Base-by-base conservation (phyloP, 1,140 invertebrate genomes). In the Temnothorax longispinosus region DNA sequence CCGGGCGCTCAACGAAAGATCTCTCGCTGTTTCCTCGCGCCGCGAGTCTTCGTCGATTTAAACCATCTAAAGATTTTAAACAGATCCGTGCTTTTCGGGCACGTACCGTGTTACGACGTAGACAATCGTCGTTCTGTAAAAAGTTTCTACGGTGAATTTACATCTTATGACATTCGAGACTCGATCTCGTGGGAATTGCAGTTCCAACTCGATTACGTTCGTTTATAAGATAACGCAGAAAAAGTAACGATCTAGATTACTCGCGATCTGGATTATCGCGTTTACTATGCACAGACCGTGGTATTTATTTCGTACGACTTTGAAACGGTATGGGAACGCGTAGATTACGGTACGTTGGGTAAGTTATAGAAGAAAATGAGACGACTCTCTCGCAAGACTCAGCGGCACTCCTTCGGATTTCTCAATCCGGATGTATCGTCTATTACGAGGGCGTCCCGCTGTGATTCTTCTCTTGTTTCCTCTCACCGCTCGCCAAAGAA, bases 401-500 rank as follows among this genome's bases (percentile, higher is more conserved):
- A 58, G 15, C 56, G 89, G 76, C 89, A 86, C 89, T 80, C 89
- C 89, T 84, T 72, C 44, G 50, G 11, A 41, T 91, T 91, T 91
- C 89, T 86, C 89, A 91, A 91, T 91, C 89, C 89, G 89, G 89
- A 90, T 90, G 72, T 80, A 82, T 58, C 67, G 58, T 38, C 62
- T 54, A 88, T 62, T 84, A 90, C 44, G 88, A 88, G 69, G 75
- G 80, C 88, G 75, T 87, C 71, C 50, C 60, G 47, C 60, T 27
- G 58, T 18, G 81, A 88, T 80, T 67, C 81, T 54, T 50, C 47
- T 58, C 15, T 74, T 56, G 41, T 86, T 13, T 86, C 50, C 21
- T 86, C 44, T 67, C 75, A 8, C 13, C n/a, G 50, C 38, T 27
- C 65, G 21, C 71, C 5, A 41, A 1, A 32, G 11, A 13, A 35